Evolutionary conservation across 2,113 vertebrate species (phyloP).

Genomic region (Pithys albifrons): DNA sequence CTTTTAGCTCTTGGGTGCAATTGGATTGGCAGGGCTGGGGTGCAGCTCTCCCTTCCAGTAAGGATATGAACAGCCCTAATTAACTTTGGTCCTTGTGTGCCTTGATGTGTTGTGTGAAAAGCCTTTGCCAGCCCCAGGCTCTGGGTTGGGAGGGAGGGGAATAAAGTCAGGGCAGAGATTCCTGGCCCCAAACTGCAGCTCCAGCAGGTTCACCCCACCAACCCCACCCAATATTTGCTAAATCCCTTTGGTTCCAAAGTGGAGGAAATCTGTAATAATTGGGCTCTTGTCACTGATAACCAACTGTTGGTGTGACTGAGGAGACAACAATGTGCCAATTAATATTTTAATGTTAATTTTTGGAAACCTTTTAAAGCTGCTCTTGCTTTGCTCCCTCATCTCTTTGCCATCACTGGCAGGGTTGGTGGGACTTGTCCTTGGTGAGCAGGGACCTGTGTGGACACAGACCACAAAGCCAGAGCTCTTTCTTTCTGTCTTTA

Average conservation of each 20-base stretch:
- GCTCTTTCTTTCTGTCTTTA: accelerated
- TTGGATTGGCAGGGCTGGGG: constrained; percentile 44
- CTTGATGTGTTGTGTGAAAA: constrained; percentile 16
- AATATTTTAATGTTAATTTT: too few relatives aligned
- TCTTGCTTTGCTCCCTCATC: background rate
- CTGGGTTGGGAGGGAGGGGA: background rate
- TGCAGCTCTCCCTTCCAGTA: constrained; percentile 25
- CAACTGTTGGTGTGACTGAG: background rate
- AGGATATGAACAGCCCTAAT: constrained; percentile 40
- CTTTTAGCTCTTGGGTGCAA: background rate
- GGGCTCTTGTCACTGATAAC: background rate
- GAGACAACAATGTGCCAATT: background rate
- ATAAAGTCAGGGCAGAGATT: background rate
- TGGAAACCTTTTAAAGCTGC: background rate
- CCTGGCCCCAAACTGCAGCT: background rate
- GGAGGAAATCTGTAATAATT: background rate
- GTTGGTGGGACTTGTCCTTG: background rate
- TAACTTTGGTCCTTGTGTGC: constrained; percentile 49
- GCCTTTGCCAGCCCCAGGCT: background rate
- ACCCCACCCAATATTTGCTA: background rate
- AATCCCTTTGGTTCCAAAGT: background rate
- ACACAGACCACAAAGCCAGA: background rate
- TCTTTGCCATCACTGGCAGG: background rate
- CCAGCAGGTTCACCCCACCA: background rate
- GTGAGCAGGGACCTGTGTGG: background rate